These are phyloP conservation scores for Drosophila sechellia DNA, from an alignment of 1,140 invertebrate genomes.

Conservation along the genomic window DNA sequence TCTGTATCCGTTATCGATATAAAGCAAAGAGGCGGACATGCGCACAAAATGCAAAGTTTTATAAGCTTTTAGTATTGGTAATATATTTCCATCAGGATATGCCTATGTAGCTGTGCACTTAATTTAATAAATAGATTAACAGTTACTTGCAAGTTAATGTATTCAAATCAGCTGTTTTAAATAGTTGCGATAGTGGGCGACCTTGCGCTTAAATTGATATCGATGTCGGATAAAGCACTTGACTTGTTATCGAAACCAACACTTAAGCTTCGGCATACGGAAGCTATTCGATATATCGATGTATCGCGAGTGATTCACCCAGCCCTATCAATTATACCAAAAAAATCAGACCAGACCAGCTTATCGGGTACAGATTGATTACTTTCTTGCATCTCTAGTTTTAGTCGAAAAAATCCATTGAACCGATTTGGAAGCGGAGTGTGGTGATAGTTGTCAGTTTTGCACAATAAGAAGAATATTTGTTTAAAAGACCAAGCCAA, in stretches of 20 bases:
- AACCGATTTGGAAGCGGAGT: constrained; percentile 6
- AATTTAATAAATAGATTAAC: neutral
- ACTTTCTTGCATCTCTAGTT: constrained; percentile 8
- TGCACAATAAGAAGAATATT: constrained; percentile 5
- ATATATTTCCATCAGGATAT: too few relatives aligned
- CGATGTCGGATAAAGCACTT: neutral
- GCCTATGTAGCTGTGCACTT: too few relatives aligned
- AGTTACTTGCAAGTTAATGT: neutral
- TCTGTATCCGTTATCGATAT: neutral
- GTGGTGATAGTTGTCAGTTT: constrained; percentile 8
- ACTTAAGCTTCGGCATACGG: too few relatives aligned
- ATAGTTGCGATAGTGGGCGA: neutral
- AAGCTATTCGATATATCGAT: too few relatives aligned
- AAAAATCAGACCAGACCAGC: neutral
- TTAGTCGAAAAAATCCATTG: constrained; percentile 19
- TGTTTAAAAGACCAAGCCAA: neutral
- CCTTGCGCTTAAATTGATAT: neutral
- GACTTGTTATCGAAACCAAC: neutral
- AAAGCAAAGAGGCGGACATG: neutral
- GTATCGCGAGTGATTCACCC: neutral
- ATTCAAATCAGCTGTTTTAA: neutral
- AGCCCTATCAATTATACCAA: constrained; percentile 5
- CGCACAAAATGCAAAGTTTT: neutral
- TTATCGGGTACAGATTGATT: constrained; percentile 11
- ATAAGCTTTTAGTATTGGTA: too few relatives aligned